These are phyloP conservation scores for Saccostrea glomerata DNA, from an alignment of 1,140 invertebrate genomes.

Conservation along the genomic window DNA sequence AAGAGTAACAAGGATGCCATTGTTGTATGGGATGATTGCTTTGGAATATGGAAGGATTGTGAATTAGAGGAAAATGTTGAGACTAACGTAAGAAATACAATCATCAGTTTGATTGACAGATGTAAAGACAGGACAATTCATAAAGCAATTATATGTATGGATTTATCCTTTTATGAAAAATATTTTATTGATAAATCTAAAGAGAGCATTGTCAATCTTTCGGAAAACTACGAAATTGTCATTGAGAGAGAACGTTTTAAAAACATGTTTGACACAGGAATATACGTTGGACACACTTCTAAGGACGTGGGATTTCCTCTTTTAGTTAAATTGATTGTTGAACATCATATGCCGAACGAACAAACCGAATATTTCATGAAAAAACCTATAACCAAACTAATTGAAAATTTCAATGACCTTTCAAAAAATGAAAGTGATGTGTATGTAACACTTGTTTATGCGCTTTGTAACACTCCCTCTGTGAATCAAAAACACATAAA, in stretches of 20 bases:
- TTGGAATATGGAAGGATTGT: background rate
- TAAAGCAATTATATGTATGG: background rate
- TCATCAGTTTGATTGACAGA: background rate
- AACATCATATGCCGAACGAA: background rate
- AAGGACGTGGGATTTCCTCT: too few relatives aligned
- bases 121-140: background rate
- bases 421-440: background rate
- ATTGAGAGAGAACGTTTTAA: too few relatives aligned
- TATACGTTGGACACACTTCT: background rate
- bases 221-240: background rate
- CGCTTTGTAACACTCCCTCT: too few relatives aligned
- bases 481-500: background rate
- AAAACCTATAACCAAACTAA: background rate
- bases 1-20: background rate
- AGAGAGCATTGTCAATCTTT: background rate
- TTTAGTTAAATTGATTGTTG: too few relatives aligned
- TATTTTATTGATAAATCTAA: background rate
- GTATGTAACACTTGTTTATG: too few relatives aligned
- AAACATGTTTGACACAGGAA: too few relatives aligned
- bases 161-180: background rate
- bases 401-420: background rate
- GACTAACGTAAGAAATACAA: background rate
- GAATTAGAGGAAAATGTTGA: background rate
- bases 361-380: background rate
- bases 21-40: background rate